A percentile compares a stretch with the other conserved stretches of the same genome.
phyloP scores from a whole-genome alignment of 2,888 invertebrate genomes.

The Ophion slaviceki region DNA sequence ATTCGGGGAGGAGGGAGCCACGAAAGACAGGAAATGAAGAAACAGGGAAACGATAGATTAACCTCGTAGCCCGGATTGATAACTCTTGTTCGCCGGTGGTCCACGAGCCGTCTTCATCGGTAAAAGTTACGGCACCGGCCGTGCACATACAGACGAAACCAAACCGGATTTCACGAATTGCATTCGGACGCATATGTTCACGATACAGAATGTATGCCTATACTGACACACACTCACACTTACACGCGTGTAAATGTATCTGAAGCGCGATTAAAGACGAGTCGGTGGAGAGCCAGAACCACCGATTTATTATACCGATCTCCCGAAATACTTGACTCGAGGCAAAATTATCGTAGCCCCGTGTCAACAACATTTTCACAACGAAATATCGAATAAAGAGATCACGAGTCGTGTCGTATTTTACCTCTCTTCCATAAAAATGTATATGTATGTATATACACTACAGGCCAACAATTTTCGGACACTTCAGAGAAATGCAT shows the following conservation, averaged over 20 bases:
- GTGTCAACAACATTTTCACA: slow-evolving; percentile 63
- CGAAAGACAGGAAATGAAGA: slow-evolving; percentile 33
- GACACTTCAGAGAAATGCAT: too few relatives aligned
- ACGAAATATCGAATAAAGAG: slow-evolving; percentile 56
- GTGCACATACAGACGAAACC: slow-evolving; percentile 6
- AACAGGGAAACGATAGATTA: slow-evolving; percentile 65
- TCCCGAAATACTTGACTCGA: slow-evolving; percentile 46
- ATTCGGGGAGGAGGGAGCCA: slow-evolving; percentile 18
- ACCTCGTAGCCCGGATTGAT: slow-evolving; percentile 70
- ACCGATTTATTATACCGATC: slow-evolving; percentile 56
- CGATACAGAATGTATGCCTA: background rate
- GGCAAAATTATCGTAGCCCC: slow-evolving; percentile 60
- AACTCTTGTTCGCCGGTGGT: slow-evolving; percentile 71
- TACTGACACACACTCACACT: slow-evolving; percentile 10
- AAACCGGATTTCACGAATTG: slow-evolving; percentile 60
- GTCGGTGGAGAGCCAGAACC: slow-evolving; percentile 41
- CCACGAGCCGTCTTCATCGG: slow-evolving; percentile 59
- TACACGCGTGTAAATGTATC: slow-evolving; percentile 12
- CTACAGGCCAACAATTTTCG: too few relatives aligned
- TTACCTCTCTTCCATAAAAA: background rate
- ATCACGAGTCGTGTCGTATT: slow-evolving; percentile 27
- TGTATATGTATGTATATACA: background rate
- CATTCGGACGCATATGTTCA: slow-evolving; percentile 31
- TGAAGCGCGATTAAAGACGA: slow-evolving; percentile 34
- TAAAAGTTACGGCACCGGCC: slow-evolving; percentile 46